Evolutionary conservation across 2,113 vertebrate species (phyloP).

Genomic region (Hymenochirus boettgeri): DNA sequence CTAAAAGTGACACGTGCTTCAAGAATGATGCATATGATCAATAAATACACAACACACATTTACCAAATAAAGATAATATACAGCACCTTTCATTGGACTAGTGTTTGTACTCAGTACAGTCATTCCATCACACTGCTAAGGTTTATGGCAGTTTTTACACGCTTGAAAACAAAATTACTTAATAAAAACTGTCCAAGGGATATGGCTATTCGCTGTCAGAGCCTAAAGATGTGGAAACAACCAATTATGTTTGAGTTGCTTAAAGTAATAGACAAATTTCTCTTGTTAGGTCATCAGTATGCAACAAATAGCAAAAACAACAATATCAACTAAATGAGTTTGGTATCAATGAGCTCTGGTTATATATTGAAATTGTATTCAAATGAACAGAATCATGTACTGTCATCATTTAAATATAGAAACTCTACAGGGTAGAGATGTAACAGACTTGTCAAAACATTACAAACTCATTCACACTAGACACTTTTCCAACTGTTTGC

Average conservation of each 20-base stretch:
- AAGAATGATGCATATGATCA: slow-evolving; percentile 14
- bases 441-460: too few relatives aligned
- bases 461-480: too few relatives aligned
- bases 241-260: slow-evolving; percentile 27
- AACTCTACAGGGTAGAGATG: too few relatives aligned
- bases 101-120: neutral
- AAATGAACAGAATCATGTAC: too few relatives aligned
- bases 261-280: slow-evolving; percentile 29
- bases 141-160: slow-evolving; percentile 22
- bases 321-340: too few relatives aligned
- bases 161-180: slow-evolving; percentile 37
- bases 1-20: slow-evolving; percentile 22
- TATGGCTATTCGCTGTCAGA: slow-evolving; percentile 12
- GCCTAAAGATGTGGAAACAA: slow-evolving; percentile 20
- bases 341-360: too few relatives aligned
- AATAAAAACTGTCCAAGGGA: slow-evolving; percentile 32
- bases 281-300: slow-evolving; percentile 4
- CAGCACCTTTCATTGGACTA: slow-evolving; percentile 7
- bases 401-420: too few relatives aligned
- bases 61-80: slow-evolving; percentile 39
- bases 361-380: too few relatives aligned
- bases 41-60: slow-evolving; percentile 34
- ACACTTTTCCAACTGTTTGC: too few relatives aligned
- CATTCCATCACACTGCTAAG: slow-evolving; percentile 8
- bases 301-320: neutral